Evolutionary conservation across 2,888 invertebrate genomes (phyloP).

Genomic region (Conops quadrifasciatus): DNA sequence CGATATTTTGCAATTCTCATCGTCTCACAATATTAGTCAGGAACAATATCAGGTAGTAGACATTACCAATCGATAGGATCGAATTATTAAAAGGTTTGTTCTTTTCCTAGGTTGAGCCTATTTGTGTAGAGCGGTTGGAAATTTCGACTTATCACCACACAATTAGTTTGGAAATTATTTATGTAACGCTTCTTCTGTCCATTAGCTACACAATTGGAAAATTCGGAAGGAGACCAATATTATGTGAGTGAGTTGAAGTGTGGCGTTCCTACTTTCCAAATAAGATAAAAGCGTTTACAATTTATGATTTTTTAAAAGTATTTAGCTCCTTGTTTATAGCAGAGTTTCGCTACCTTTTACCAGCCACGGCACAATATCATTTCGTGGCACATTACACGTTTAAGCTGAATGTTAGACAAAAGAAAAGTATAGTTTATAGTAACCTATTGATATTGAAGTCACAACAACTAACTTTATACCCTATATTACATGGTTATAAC

Average conservation of each 20-base stretch:
- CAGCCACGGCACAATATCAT: not conserved
- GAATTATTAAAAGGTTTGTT: slow-evolving; percentile 1
- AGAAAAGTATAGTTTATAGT: too few species aligned
- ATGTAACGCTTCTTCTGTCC: slow-evolving; percentile 46
- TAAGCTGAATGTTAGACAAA: too few species aligned
- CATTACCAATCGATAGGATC: not conserved
- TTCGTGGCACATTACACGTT: not conserved
- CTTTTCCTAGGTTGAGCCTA: slow-evolving; percentile 29
- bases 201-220: slow-evolving; percentile 49
- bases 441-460: too few species aligned
- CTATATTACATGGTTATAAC: too few species aligned
- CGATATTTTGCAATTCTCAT: slow-evolving; percentile 48
- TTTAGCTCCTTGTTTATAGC: too few species aligned
- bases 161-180: slow-evolving; percentile 52
- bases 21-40: slow-evolving; percentile 40
- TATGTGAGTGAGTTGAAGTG: slow-evolving; percentile 47
- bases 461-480: too few species aligned
- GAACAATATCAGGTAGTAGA: slow-evolving; percentile 28
- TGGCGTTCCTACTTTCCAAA: too few species aligned
- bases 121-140: slow-evolving; percentile 49
- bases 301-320: too few species aligned
- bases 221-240: slow-evolving; percentile 48
- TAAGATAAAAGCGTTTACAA: too few species aligned
- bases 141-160: slow-evolving; percentile 53
- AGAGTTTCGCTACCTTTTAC: not conserved